Conservation (phyloP, 2,888 invertebrate species). For the Luperina testacea region DNA sequence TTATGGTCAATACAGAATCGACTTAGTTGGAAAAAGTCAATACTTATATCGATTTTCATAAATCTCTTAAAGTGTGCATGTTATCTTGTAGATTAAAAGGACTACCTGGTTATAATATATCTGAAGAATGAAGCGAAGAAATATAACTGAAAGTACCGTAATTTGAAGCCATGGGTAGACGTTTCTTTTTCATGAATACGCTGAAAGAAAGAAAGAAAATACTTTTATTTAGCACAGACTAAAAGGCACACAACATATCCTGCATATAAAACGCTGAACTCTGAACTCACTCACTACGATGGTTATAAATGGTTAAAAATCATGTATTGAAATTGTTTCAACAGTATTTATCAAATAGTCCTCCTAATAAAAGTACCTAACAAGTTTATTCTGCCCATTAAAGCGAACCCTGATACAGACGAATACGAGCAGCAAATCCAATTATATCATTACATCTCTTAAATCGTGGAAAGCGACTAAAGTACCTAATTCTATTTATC, state of each 20-base stretch:
- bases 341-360: neutral
- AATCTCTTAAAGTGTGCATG: no score
- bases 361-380: neutral
- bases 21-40: no score
- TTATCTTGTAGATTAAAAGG: no score
- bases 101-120: no score
- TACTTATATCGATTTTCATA: no score
- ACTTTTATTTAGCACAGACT: neutral
- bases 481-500: conserved; percentile 27
- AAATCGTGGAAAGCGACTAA: conserved; percentile 8
- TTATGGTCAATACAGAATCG: no score
- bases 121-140: no score
- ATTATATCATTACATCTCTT: conserved; percentile 9
- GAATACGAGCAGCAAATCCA: neutral
- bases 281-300: neutral
- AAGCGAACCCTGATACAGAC: neutral
- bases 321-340: neutral
- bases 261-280: neutral
- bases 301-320: neutral
- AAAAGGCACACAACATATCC: neutral
- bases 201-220: neutral
- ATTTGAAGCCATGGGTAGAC: neutral
- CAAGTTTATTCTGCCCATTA: neutral
- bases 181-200: neutral
- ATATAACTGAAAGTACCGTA: neutral